phyloP scores from a whole-genome alignment of 2,113 vertebrate genomes.

The Arothron firmamentum region DNA sequence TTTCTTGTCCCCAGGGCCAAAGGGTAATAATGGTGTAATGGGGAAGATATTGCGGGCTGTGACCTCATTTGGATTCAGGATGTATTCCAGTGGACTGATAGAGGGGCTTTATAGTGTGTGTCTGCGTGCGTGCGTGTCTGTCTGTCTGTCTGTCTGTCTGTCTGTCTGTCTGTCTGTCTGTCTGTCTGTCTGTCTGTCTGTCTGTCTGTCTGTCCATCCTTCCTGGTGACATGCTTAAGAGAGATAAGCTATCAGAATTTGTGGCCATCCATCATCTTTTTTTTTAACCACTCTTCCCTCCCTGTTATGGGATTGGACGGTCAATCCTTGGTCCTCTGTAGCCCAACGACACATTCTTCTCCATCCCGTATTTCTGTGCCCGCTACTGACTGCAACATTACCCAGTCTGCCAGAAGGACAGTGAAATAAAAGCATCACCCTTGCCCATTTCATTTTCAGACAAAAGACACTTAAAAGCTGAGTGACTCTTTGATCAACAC shows the following conservation, averaged over 20 bases:
- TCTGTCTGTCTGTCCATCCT: no score
- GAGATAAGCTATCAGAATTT: slow-evolving; percentile 41
- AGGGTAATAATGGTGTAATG: slow-evolving; percentile 64
- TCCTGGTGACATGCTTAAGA: slow-evolving; percentile 40
- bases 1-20: slow-evolving; percentile 48
- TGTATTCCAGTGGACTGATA: slow-evolving; percentile 47
- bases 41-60: slow-evolving; percentile 57
- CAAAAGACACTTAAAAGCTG: slow-evolving; percentile 10
- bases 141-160: no score
- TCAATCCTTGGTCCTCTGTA: slow-evolving; percentile 31
- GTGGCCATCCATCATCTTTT: slow-evolving; percentile 50
- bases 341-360: slow-evolving; percentile 11
- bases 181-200: no score
- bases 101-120: slow-evolving; percentile 24
- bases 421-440: slow-evolving; percentile 1
- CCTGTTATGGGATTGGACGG: slow-evolving; percentile 9
- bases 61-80: slow-evolving; percentile 64
- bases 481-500: neutral
- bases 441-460: slow-evolving; percentile 13
- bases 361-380: slow-evolving; percentile 6
- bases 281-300: slow-evolving; percentile 45
- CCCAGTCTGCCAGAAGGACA: no score
- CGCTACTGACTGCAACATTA: no score
- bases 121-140: slow-evolving; percentile 7
- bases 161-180: no score